Evolutionary conservation across 2,888 invertebrate species (phyloP), one percentile per base, ranked within the genome.

Genomic region (Philopedon plagiatum): DNA sequence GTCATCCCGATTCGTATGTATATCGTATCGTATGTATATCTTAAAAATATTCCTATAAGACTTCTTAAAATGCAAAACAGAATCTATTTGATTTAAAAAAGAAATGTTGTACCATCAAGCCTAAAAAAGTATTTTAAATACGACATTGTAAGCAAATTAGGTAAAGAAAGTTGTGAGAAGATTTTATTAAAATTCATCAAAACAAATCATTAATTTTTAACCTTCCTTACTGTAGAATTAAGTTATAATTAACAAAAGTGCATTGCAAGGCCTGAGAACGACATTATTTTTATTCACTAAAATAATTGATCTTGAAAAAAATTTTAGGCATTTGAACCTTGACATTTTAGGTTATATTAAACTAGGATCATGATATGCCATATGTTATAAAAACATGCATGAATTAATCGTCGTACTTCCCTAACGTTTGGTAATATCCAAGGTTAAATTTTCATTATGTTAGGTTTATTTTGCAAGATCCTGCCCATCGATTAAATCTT

Each of bases 381-480:
- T 54, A 19, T 19, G 19, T 19, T 46, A 29, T 29, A 8, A 29
- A 54, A 54, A 29, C 26, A 54, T 2, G 29, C 29, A 26, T 54
- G 51, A 54, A 54, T 29, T 54, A 54, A 29, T 54, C 51, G 9
- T 13, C 29, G 51, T 29, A 54, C 51, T 54, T 54, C 51, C 51
- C 51, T 54, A 54, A 7, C 29, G 13, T 29, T 54, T 19, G 26
- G 51, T 51, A 13, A 26, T 13, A 51, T 26, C 18, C 51, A 54
- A 54, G 51, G 51, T 54, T 29, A 54, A 1, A 8, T 32, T 54
- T 54, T 46, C n/a, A 23, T 21, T 21, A 21, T 46, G 46, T 46
- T 34, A 32, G 34, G 11, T 34, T 44, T 11, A 23, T 46, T 46
- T 46, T 46, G 46, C 19, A 46, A 46, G 46, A 46, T 46, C 46